phyloP scores from a whole-genome alignment of 2,888 invertebrate species.

The Mechanitis mazaeus region DNA sequence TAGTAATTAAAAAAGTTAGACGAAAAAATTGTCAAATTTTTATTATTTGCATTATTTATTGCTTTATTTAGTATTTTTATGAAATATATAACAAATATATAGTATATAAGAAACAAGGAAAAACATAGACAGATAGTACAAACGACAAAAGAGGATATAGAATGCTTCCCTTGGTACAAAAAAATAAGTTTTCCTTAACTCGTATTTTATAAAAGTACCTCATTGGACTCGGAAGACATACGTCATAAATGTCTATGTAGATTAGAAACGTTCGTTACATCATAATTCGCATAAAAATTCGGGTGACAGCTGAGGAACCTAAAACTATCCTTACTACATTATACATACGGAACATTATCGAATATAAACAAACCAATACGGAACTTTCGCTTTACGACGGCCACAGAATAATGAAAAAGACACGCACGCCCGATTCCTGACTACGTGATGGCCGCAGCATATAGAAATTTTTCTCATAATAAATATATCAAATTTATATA shows the following conservation, averaged over 20 bases:
- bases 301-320: neutral
- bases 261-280: constrained; percentile 10
- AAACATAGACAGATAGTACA: too few species aligned
- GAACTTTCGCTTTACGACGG: constrained; percentile 23
- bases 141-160: too few species aligned
- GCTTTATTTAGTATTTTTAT: too few species aligned
- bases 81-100: too few species aligned
- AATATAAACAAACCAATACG: neutral
- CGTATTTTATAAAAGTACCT: neutral
- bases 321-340: neutral
- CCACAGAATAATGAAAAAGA: constrained; percentile 19
- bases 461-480: neutral
- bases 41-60: too few species aligned
- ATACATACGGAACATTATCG: constrained; percentile 11
- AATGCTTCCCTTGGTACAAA: too few species aligned
- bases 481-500: too few species aligned
- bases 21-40: too few species aligned
- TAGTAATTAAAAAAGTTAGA: too few species aligned
- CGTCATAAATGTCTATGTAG: neutral
- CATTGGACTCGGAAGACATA: neutral
- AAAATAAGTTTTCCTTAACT: neutral
- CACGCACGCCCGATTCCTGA: constrained; percentile 13
- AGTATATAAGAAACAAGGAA: too few species aligned
- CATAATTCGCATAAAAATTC: constrained; percentile 1
- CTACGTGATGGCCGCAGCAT: constrained; percentile 20